A percentile compares a stretch with the other conserved stretches of the same genome.
phyloP scores from a whole-genome alignment of 2,797 vertebrate species.

The Halcyon badia region DNA sequence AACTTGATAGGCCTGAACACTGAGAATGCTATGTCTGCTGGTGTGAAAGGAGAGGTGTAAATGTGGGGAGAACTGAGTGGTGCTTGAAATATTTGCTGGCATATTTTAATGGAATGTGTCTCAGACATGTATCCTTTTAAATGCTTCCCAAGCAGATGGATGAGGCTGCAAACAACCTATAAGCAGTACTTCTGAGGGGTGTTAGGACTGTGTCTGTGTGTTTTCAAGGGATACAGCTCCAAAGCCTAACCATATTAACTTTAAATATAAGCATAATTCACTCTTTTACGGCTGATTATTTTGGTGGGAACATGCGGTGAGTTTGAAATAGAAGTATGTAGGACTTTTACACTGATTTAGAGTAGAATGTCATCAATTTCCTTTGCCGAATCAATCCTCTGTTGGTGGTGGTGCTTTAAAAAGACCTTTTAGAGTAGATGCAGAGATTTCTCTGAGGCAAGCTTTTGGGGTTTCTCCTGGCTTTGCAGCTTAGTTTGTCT shows the following conservation, averaged over 20 bases:
- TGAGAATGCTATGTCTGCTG: not conserved
- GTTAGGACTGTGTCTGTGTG: not conserved
- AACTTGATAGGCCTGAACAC: not conserved
- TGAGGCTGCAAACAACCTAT: not conserved
- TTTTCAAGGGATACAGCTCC: not conserved
- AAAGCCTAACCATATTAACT: not conserved
- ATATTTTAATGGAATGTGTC: not conserved
- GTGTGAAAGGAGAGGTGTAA: not conserved
- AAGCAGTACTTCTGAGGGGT: not conserved
- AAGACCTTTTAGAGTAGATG: not conserved
- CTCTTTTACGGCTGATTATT: conserved; percentile 1
- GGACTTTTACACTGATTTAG: not conserved
- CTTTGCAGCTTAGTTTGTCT: not conserved
- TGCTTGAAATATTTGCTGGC: not conserved
- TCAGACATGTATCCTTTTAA: not conserved
- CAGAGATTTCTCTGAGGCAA: not conserved
- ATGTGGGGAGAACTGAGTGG: not conserved
- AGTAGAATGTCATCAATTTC: not conserved
- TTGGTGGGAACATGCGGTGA: not conserved
- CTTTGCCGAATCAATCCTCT: not conserved
- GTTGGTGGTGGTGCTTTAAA: not conserved
- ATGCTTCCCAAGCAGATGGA: not conserved
- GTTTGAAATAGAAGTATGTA: conserved; percentile 14
- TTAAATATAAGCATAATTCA: conserved; percentile 2
- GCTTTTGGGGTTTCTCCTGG: not conserved